phyloP scores from a whole-genome alignment of 2,888 invertebrate genomes.

The Bugula neritina region DNA sequence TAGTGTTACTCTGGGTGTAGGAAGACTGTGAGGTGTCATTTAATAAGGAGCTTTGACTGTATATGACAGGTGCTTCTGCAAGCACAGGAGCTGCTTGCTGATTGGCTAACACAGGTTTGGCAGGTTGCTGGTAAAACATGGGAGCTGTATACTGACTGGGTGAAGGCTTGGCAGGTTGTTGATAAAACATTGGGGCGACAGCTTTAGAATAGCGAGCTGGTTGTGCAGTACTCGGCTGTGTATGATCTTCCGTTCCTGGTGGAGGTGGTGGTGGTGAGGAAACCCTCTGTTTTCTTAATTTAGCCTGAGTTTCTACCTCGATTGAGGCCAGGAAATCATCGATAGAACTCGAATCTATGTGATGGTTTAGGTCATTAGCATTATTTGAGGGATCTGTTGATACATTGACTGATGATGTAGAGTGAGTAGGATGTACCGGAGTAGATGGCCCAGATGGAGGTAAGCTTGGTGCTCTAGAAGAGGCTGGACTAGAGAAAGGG shows the following conservation, averaged over 20 bases:
- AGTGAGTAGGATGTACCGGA: no score
- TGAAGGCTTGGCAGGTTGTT: not conserved
- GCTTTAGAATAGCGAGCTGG: not conserved
- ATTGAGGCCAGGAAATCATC: not conserved
- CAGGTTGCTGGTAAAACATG: not conserved
- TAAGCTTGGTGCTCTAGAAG: not conserved
- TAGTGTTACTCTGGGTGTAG: no score
- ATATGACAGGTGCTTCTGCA: not conserved
- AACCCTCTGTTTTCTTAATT: not conserved
- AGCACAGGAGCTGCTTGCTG: not conserved
- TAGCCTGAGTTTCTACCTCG: not conserved
- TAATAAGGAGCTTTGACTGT: not conserved
- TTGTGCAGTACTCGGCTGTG: not conserved
- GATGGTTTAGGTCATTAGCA: no score
- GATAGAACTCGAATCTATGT: no score
- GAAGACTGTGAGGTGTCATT: not conserved
- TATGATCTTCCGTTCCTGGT: not conserved
- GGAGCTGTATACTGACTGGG: not conserved
- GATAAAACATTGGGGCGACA: slow-evolving; percentile 11
- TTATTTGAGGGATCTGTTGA: no score
- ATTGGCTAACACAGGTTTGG: not conserved
- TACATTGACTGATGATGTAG: no score
- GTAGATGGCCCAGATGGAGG: not conserved
- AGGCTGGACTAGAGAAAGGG: not conserved
- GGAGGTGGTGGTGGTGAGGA: not conserved